A percentile compares a stretch with the other conserved stretches of the same genome.
Evolutionary conservation across 1,140 invertebrate species (phyloP).

Genomic region (Ips typographus): DNA sequence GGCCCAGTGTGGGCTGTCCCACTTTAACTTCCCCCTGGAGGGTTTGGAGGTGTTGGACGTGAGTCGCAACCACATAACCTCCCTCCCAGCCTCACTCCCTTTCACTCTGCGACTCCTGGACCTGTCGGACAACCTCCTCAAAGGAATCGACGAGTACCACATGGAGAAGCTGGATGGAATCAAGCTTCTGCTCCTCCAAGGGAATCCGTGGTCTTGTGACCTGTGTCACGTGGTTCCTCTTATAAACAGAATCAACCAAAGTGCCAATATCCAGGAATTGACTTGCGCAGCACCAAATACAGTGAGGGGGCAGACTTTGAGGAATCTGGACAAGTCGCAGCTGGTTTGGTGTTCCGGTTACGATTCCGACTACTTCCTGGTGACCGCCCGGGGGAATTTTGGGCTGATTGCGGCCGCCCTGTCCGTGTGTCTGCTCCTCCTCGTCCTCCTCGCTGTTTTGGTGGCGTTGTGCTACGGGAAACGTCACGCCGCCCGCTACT

Average conservation of each 20-base stretch:
- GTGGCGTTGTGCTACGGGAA: conserved; percentile 60
- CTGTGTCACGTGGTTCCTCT: conserved; percentile 62
- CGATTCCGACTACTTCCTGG: conserved; percentile 48
- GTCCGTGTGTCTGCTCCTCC: conserved; percentile 56
- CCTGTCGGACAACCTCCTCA: conserved; percentile 63
- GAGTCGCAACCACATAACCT: conserved; percentile 60
- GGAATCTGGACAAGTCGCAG: conserved; percentile 52
- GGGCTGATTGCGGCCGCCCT: conserved; percentile 62
- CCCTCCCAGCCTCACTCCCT: conserved; percentile 59
- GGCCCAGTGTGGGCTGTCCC: conserved; percentile 56
- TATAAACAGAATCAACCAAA: conserved; percentile 57
- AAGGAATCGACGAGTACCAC: conserved; percentile 60
- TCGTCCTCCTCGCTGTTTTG: conserved; percentile 56
- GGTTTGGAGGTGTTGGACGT: conserved; percentile 58
- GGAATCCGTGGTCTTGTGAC: conserved; percentile 70
- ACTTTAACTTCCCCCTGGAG: conserved; percentile 50
- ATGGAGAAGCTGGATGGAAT: conserved; percentile 57
- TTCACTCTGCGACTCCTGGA: conserved; percentile 62
- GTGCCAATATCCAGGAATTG: conserved; percentile 54
- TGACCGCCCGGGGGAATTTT: conserved; percentile 57
- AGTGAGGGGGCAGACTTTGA: conserved; percentile 56
- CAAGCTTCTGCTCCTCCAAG: conserved; percentile 57
- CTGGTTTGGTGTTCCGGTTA: conserved; percentile 56
- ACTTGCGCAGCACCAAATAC: conserved; percentile 57
- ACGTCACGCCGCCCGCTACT: conserved; percentile 68